Base-by-base conservation (phyloP, 2,888 invertebrate genomes). In the Eurytoma californica region DNA sequence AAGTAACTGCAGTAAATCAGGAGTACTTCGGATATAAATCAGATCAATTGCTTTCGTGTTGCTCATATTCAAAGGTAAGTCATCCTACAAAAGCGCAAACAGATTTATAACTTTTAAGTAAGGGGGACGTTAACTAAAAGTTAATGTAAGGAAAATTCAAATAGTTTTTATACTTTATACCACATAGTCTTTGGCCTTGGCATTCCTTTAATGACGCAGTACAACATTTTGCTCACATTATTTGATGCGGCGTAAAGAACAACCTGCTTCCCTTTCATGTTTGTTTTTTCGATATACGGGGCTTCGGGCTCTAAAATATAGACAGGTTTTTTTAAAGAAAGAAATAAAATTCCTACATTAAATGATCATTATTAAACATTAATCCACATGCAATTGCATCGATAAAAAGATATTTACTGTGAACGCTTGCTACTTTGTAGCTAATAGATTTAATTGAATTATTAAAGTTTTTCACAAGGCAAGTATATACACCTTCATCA, bases 121-220 rank as follows among this genome's bases (percentile, higher is more conserved):
- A n/a, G n/a, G n/a, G n/a, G n/a, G n/a, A n/a, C n/a, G n/a, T n/a
- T n/a, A n/a, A n/a, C n/a, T n/a, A n/a, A n/a, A n/a, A n/a, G n/a
- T n/a, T n/a, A n/a, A n/a, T n/a, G n/a, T n/a, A n/a, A n/a, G 69
- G 49, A 49, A 57, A 24, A 24, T 2, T 24, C 2, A 0, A 28
- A 18, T 51, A 53, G 30, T 49, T 28, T 67, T 16, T 24, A 77
- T 92, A 94, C 95, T 92, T 95, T 95, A 82, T 90, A 93, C 96
- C 96, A 96, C 0, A 87, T 88, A 1, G 96, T 91, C 0, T 82
- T 87, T 0, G 96, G 95, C 67, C 91, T 91, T 3, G 90, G 90
- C 84, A 86, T 86, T 72, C 89, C 89, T 30, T 68, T 78, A 4
- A 83, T 85, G 12, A 80, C 80, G 77, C 89, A 90, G 16, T 75